Conservation (phyloP, 2,113 vertebrate species). For the Muntiacus muntjak region DNA sequence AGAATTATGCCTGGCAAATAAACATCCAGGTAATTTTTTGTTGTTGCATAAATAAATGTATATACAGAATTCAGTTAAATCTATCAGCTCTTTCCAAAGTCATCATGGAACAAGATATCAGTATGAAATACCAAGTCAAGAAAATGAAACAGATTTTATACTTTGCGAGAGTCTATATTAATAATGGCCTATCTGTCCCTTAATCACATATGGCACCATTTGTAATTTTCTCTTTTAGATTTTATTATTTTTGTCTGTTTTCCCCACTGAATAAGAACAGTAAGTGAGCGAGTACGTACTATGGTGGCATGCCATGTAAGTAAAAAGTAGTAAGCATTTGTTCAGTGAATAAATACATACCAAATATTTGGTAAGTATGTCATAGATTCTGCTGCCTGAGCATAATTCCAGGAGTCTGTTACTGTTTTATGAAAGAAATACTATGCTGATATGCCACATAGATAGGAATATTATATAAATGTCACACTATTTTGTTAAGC, state of each 20-base stretch:
- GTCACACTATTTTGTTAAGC: not conserved
- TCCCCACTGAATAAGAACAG: not conserved
- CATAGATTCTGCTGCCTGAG: not conserved
- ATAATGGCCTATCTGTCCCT: not conserved
- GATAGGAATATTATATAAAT: not conserved
- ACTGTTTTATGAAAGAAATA: not conserved
- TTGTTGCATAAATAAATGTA: not conserved
- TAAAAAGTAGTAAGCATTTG: not conserved
- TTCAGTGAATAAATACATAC: not conserved
- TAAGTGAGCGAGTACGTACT: not conserved
- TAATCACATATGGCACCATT: not conserved
- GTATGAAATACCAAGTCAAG: not conserved
- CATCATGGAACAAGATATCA: not conserved
- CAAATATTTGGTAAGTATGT: not conserved
- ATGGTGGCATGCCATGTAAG: not conserved
- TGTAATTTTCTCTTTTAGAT: not conserved
- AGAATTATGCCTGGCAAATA: not conserved
- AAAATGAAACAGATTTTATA: not conserved
- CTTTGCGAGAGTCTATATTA: not conserved
- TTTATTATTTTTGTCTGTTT: not conserved
- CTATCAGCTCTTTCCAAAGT: not conserved
- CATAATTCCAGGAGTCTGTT: not conserved
- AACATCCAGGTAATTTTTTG: not conserved
- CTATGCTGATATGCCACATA: not conserved
- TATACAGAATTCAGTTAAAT: not conserved